Conservation (phyloP, 2,797 vertebrate species). For the Taenioides sp. region DNA sequence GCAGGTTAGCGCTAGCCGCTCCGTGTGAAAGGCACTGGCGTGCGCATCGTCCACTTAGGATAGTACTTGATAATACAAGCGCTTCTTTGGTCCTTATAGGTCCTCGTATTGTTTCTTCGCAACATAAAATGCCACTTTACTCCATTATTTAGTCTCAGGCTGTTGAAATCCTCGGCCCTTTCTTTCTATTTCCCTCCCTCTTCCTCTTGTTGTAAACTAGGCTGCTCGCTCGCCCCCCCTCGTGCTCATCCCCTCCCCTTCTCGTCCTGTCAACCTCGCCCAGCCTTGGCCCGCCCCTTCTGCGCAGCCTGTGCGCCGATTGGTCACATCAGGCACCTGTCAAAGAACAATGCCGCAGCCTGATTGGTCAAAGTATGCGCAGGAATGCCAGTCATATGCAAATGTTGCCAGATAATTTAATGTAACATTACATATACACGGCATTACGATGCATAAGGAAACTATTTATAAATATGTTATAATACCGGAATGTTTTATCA, state of each 20-base stretch:
- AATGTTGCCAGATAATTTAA: conserved; percentile 47
- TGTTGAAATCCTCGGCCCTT: conserved; percentile 56
- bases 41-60: conserved; percentile 48
- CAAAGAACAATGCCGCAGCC: conserved; percentile 46
- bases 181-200: conserved; percentile 77
- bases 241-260: conserved; percentile 54
- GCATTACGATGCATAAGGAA: conserved; percentile 15
- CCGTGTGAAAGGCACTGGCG: conserved; percentile 56
- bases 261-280: conserved; percentile 83
- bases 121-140: conserved; percentile 59
- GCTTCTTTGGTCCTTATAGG: conserved; percentile 47
- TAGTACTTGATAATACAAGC: conserved; percentile 28
- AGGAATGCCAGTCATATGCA: conserved; percentile 89
- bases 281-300: conserved; percentile 72
- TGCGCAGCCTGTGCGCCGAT: conserved; percentile 38
- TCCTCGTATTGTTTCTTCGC: conserved; percentile 57
- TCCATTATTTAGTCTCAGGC: conserved; percentile 57
- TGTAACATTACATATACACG: not conserved
- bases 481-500: not conserved
- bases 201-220: conserved; percentile 81
- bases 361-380: conserved; percentile 73
- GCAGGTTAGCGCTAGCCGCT: conserved; percentile 73
- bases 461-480: not conserved
- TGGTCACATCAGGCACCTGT: conserved; percentile 57
- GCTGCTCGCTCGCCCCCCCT: conserved; percentile 64